Base-by-base conservation (phyloP, 2,797 vertebrate species). In the Capromys pilorides region DNA sequence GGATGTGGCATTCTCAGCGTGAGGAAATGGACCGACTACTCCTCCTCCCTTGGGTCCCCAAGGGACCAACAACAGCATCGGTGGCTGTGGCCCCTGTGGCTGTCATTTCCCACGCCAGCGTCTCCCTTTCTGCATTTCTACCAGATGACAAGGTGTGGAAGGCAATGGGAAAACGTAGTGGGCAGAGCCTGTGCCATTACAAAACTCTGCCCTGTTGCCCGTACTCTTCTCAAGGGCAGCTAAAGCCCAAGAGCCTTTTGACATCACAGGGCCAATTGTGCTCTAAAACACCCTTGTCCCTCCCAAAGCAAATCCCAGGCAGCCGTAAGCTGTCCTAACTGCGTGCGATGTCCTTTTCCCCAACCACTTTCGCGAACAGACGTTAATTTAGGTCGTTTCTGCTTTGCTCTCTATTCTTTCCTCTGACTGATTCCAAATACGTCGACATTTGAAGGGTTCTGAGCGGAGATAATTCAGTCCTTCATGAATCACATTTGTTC, bases 401-500 rank as follows among this genome's bases (percentile, higher is more conserved):
- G 69, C 62, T 36, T 88, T 83, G 75, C 67, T 54, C 0, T 80
- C 62, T 84, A 7, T 54, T 49, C 62, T 94, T 75, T 93, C 95
- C 77, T 80, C 45, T 57, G 66, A 94, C 49, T 3, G 49, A 85
- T 75, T 67, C 69, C 80, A 84, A 49, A 84, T 36, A 6, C 18
- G 62, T 21, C 36, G 26, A 95, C 12, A 77, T 45, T 73, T 79
- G 91, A 73, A 90, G 66, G 69, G 24, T 31, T 94, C 78, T 57
- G 86, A 88, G 88, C 88, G 69, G 86, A 73, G 51, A 88, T 19
- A 64, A 73, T 66, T 22, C 82, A 36, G 24, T 59, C 67, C 84
- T 75, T 67, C 33, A 67, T 73, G 86, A 90, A 66, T 86, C 86
- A 90, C 69, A 26, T 73, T 95, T 79, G 67, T 71, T 80, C 71